phyloP scores from a whole-genome alignment of 2,888 invertebrate species.

The Dolichomitus sp. region DNA sequence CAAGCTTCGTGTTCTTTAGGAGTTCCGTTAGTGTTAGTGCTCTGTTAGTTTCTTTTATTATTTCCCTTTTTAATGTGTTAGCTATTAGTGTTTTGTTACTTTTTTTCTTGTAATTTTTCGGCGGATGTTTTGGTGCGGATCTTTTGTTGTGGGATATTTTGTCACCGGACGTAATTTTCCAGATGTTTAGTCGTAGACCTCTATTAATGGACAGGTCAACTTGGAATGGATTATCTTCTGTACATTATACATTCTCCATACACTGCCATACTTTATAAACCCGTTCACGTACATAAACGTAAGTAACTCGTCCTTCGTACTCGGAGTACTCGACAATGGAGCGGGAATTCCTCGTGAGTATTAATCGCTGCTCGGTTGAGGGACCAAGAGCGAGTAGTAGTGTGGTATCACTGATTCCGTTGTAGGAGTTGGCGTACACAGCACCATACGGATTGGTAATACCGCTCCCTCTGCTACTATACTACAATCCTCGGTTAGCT shows the following conservation, averaged over 20 bases:
- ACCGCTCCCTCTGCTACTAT: neutral
- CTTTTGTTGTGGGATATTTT: too few species aligned
- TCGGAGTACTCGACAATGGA: slow-evolving; percentile 32
- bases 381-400: slow-evolving; percentile 6
- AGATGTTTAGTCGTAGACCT: too few species aligned
- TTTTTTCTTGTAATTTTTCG: too few species aligned
- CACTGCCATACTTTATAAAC: slow-evolving; percentile 3
- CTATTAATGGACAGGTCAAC: neutral
- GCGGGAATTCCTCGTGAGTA: slow-evolving; percentile 34
- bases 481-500: slow-evolving; percentile 16
- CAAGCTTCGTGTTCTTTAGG: too few species aligned
- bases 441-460: slow-evolving; percentile 1
- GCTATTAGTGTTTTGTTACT: too few species aligned
- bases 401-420: neutral
- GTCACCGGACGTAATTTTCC: too few species aligned
- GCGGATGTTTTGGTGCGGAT: too few species aligned
- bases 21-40: too few species aligned
- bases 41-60: too few species aligned
- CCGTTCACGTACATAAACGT: slow-evolving; percentile 2
- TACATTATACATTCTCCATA: neutral
- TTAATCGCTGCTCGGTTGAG: slow-evolving; percentile 37
- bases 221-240: neutral
- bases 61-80: too few species aligned
- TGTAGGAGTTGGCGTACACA: neutral
- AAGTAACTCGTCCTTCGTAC: slow-evolving; percentile 34